These are phyloP conservation scores for Coremacera marginata DNA, from an alignment of 2,888 invertebrate genomes.

Conservation along the genomic window DNA sequence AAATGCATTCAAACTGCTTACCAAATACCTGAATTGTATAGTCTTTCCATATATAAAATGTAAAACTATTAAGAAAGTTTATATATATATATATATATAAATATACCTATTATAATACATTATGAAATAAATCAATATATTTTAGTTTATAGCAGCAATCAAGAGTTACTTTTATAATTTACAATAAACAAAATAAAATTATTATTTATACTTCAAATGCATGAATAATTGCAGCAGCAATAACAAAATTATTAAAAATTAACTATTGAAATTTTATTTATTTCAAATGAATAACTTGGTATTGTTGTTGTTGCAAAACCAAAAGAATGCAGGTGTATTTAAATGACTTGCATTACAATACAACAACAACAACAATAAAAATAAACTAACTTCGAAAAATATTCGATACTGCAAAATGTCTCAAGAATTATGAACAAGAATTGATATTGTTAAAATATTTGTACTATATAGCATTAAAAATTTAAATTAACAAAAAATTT, in stretches of 20 bases:
- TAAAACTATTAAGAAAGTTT: constrained; percentile 22
- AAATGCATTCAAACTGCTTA: constrained; percentile 60
- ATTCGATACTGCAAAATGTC: constrained; percentile 14
- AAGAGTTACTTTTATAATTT: constrained; percentile 39
- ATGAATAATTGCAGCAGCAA: neutral
- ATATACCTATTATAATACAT: constrained; percentile 33
- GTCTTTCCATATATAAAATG: constrained; percentile 57
- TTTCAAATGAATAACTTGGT: neutral
- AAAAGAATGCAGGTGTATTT: neutral
- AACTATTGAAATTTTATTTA: neutral
- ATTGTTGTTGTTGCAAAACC: neutral
- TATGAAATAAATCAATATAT: constrained; percentile 37
- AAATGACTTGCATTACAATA: neutral
- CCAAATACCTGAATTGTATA: constrained; percentile 67
- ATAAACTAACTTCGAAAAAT: neutral
- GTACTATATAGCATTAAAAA: neutral
- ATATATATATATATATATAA: neutral
- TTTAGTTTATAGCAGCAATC: constrained; percentile 23
- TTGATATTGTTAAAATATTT: constrained; percentile 33
- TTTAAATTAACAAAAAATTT: constrained; percentile 9
- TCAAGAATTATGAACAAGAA: constrained; percentile 25
- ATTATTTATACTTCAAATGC: neutral
- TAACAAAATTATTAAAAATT: neutral
- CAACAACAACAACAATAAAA: neutral
- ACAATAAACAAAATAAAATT: neutral